Evolutionary conservation across 2,888 invertebrate genomes (phyloP).

Genomic region (Bembecia ichneumoniformis): DNA sequence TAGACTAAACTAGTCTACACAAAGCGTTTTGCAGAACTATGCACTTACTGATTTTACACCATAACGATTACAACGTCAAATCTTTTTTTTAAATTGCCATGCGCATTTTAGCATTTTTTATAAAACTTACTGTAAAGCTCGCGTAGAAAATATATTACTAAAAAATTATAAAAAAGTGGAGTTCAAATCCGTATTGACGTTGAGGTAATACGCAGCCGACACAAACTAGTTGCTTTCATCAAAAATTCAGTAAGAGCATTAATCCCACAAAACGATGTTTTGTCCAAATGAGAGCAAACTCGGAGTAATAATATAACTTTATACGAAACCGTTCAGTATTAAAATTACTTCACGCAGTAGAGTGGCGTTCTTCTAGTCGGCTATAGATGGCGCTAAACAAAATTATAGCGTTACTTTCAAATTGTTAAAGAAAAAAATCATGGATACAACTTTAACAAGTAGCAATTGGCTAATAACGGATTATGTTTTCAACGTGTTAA

Average conservation of each 20-base stretch:
- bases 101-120: slow-evolving; percentile 58
- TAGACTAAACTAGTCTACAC: too few species aligned
- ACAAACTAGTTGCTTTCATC: too few species aligned
- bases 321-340: too few species aligned
- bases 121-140: slow-evolving; percentile 49
- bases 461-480: too few species aligned
- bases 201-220: too few species aligned
- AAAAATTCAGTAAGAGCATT: slow-evolving; percentile 46
- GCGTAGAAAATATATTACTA: slow-evolving; percentile 14
- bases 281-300: background rate
- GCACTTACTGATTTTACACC: slow-evolving; percentile 50
- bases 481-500: too few species aligned
- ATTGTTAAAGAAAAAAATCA: too few species aligned
- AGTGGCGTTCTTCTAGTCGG: background rate
- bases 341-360: background rate
- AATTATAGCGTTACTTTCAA: too few species aligned
- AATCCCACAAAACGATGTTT: slow-evolving; percentile 31
- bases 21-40: slow-evolving; percentile 62
- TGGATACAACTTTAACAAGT: too few species aligned
- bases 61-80: slow-evolving; percentile 16
- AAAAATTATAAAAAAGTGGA: background rate
- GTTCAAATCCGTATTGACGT: background rate
- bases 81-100: slow-evolving; percentile 59
- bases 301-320: too few species aligned
- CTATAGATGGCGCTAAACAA: too few species aligned